Conservation (phyloP, 1,140 invertebrate genomes). For the Drosophila tsacasi region DNA sequence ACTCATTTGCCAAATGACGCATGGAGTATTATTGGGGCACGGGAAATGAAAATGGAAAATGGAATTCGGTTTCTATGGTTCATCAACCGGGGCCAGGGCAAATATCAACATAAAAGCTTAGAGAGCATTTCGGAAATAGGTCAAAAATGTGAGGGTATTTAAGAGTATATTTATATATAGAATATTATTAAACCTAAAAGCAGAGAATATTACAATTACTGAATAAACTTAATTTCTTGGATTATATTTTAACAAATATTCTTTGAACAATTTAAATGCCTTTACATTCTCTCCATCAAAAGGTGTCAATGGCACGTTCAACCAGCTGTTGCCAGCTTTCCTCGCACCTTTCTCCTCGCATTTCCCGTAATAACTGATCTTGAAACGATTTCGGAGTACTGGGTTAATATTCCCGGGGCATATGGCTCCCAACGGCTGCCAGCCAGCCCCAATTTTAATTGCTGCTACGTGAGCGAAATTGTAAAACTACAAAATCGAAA, state of each 20-base stretch:
- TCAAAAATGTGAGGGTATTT: not conserved
- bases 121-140: conserved; percentile 14
- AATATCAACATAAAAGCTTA: conserved; percentile 26
- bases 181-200: too few species aligned
- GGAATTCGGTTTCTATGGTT: conserved; percentile 29
- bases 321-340: conserved; percentile 31
- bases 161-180: not conserved
- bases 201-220: too few species aligned
- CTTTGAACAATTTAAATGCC: not conserved
- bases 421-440: conserved; percentile 33
- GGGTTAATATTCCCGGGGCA: conserved; percentile 6
- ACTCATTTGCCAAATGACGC: conserved; percentile 59
- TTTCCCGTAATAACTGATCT: conserved; percentile 29
- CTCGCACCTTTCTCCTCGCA: conserved; percentile 14
- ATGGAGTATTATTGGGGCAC: conserved; percentile 12
- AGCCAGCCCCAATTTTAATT: conserved; percentile 52
- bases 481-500: conserved; percentile 29
- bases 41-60: conserved; percentile 28
- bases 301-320: conserved; percentile 42
- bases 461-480: conserved; percentile 55
- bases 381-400: conserved; percentile 1
- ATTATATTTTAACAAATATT: not conserved
- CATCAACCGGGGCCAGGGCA: conserved; percentile 26
- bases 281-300: not conserved
- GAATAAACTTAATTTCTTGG: too few species aligned